phyloP scores from a whole-genome alignment of 2,888 invertebrate species.

The Nemotelus nigrinus region DNA sequence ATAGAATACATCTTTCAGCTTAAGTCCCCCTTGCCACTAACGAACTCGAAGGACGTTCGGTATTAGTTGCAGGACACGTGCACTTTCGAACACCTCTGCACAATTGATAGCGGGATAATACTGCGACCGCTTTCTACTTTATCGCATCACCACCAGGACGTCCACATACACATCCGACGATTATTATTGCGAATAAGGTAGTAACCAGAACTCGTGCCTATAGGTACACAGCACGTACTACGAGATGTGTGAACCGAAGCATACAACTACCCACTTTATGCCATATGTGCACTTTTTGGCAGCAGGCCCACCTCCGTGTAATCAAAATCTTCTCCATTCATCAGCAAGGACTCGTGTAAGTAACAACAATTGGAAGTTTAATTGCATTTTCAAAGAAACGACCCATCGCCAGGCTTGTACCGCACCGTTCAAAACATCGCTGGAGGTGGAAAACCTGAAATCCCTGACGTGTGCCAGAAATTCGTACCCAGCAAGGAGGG shows the following conservation, averaged over 20 bases:
- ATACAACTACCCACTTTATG: conserved; percentile 44
- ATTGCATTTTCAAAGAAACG: conserved; percentile 37
- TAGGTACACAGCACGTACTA: background rate
- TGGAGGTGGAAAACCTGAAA: conserved; percentile 32
- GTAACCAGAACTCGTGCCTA: background rate
- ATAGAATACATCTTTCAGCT: conserved; percentile 16
- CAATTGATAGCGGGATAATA: conserved; percentile 36
- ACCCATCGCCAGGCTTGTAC: conserved; percentile 10
- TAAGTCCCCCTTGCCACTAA: conserved; percentile 11
- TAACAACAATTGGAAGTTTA: conserved; percentile 43
- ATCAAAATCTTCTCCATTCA: conserved; percentile 42
- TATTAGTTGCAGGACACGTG: conserved; percentile 40
- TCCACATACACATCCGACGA: background rate
- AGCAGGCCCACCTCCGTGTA: conserved; percentile 29
- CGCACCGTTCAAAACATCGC: background rate
- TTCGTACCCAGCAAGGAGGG: background rate
- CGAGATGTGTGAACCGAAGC: conserved; percentile 29
- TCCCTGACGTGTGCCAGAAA: conserved; percentile 46
- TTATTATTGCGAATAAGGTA: conserved; percentile 13
- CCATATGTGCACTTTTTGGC: conserved; percentile 46
- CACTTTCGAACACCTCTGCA: conserved; percentile 38
- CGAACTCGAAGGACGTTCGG: background rate
- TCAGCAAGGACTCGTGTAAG: conserved; percentile 21
- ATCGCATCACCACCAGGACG: conserved; percentile 24
- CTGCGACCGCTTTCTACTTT: conserved; percentile 20